Evolutionary conservation across 2,888 invertebrate genomes (phyloP).

Genomic region (Andrena fulva): DNA sequence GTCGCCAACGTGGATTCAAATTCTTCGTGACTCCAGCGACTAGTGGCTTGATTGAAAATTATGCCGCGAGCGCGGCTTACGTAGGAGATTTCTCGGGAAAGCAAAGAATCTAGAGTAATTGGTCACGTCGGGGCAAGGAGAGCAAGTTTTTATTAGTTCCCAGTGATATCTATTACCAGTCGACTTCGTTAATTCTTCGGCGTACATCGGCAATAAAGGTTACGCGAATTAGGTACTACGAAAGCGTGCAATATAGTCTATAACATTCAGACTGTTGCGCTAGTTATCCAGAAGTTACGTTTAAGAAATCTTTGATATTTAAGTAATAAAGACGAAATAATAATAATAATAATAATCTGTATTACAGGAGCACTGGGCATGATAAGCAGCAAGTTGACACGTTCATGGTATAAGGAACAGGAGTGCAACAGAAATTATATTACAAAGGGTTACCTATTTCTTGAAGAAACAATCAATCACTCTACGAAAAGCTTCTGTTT

Average conservation of each 20-base stretch:
- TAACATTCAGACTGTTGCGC: neutral
- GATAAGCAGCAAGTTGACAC: too few species aligned
- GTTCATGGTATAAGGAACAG: too few species aligned
- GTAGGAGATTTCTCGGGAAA: slow-evolving; percentile 66
- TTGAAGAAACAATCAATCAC: too few species aligned
- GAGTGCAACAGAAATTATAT: too few species aligned
- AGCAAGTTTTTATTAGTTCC: slow-evolving; percentile 71
- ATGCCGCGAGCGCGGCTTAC: slow-evolving; percentile 25
- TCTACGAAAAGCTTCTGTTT: too few species aligned
- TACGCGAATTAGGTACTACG: slow-evolving; percentile 4
- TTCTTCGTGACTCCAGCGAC: slow-evolving; percentile 23
- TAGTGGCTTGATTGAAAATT: slow-evolving; percentile 27
- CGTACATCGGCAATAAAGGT: slow-evolving; percentile 22
- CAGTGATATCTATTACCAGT: slow-evolving; percentile 44
- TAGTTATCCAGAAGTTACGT: neutral
- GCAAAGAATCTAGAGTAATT: slow-evolving; percentile 75
- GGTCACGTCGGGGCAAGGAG: slow-evolving; percentile 73
- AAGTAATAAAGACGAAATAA: too few species aligned
- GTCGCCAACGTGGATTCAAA: slow-evolving; percentile 36
- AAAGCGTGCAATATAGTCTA: neutral
- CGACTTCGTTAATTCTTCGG: slow-evolving; percentile 13
- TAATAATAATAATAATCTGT: too few species aligned
- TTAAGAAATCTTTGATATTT: too few species aligned
- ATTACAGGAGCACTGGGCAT: too few species aligned
- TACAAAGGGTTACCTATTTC: too few species aligned